Evolutionary conservation across 2,888 invertebrate genomes (phyloP).

Genomic region (Ferdinandea cuprea): DNA sequence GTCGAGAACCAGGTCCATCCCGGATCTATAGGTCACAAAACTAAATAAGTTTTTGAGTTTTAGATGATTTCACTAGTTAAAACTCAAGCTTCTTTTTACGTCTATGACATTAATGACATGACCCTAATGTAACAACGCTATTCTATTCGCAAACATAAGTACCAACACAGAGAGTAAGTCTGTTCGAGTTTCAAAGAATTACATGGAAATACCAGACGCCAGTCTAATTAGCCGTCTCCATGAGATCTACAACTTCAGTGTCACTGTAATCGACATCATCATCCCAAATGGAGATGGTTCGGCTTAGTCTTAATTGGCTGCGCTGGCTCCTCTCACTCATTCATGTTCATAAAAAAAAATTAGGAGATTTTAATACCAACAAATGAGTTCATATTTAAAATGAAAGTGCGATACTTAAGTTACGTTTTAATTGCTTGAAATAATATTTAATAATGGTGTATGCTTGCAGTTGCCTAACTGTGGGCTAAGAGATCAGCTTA

Average conservation of each 20-base stretch:
- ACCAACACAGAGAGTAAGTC: too few relatives aligned
- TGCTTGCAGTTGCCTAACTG: not conserved
- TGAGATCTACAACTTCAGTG: not conserved
- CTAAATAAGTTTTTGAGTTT: too few relatives aligned
- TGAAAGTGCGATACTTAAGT: constrained; percentile 33
- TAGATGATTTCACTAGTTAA: too few relatives aligned
- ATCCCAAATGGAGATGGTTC: constrained; percentile 7
- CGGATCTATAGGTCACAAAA: too few relatives aligned
- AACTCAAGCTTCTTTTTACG: too few relatives aligned
- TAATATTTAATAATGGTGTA: not conserved
- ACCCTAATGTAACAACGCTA: too few relatives aligned
- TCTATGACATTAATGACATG: too few relatives aligned
- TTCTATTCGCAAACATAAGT: too few relatives aligned
- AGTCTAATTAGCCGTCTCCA: not conserved
- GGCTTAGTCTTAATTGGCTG: constrained; percentile 1
- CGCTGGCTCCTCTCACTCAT: not conserved
- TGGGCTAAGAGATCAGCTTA: not conserved
- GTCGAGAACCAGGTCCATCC: too few relatives aligned
- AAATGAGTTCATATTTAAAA: constrained; percentile 23
- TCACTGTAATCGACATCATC: constrained; percentile 25
- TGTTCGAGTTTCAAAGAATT: too few relatives aligned
- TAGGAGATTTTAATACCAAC: not conserved
- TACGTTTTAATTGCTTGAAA: constrained; percentile 25
- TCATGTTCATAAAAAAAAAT: not conserved
- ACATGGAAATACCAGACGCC: not conserved